phyloP scores from a whole-genome alignment of 1,140 invertebrate species.

The Hylyphantes graminicola region DNA sequence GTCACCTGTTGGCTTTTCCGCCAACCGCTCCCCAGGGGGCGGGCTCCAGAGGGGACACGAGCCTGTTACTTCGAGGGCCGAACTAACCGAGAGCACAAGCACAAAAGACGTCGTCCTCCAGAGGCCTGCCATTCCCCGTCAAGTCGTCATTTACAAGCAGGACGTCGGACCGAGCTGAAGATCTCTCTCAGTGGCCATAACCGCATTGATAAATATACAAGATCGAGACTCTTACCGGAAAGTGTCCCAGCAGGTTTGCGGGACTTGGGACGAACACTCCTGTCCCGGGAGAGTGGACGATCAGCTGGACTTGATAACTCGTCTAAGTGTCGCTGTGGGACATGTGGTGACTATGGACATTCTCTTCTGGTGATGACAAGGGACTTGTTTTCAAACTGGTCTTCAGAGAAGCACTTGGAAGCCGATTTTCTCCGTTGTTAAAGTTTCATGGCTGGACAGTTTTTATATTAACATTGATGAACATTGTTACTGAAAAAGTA shows the following conservation, averaged over 20 bases:
- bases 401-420: too few relatives aligned
- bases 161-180: slow-evolving; percentile 25
- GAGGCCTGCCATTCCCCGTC: slow-evolving; percentile 53
- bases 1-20: slow-evolving; percentile 70
- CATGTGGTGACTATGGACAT: slow-evolving; percentile 29
- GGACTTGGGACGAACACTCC: slow-evolving; percentile 3
- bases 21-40: slow-evolving; percentile 98
- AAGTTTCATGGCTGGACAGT: too few relatives aligned
- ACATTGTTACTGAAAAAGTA: too few relatives aligned
- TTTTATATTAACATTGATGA: too few relatives aligned
- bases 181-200: slow-evolving; percentile 41
- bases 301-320: slow-evolving; percentile 38
- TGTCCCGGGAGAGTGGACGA: slow-evolving; percentile 22
- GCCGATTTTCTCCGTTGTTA: too few relatives aligned
- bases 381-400: too few relatives aligned
- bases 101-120: slow-evolving; percentile 56
- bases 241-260: not conserved
- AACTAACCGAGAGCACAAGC: slow-evolving; percentile 56
- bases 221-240: slow-evolving; percentile 7
- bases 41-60: slow-evolving; percentile 77
- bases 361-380: not conserved
- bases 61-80: slow-evolving; percentile 46
- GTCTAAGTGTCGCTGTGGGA: slow-evolving; percentile 40
- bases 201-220: not conserved
- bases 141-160: slow-evolving; percentile 61